phyloP scores from a whole-genome alignment of 1,140 invertebrate species.

The Hyphantria cunea region DNA sequence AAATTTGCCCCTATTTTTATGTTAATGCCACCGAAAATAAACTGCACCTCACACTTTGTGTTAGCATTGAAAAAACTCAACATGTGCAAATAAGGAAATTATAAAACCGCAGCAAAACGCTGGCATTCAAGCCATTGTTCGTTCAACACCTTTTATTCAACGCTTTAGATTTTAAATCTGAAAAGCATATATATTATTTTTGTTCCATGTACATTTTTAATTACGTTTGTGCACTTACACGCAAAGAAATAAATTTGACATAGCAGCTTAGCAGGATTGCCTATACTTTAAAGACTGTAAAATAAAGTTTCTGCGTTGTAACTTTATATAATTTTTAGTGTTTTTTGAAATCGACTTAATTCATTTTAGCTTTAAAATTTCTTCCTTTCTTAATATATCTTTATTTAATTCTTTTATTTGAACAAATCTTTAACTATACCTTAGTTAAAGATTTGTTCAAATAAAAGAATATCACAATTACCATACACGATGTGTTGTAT shows the following conservation, averaged over 20 bases:
- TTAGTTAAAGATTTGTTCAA: too few relatives aligned
- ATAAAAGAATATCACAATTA: too few relatives aligned
- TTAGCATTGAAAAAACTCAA: conserved; percentile 57
- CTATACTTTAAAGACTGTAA: too few relatives aligned
- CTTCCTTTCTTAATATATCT: too few relatives aligned
- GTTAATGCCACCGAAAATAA: conserved; percentile 56
- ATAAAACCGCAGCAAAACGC: conserved; percentile 67
- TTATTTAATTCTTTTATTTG: too few relatives aligned
- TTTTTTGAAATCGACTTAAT: not conserved
- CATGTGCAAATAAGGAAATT: conserved; percentile 78
- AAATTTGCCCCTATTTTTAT: conserved; percentile 52
- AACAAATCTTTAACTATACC: too few relatives aligned
- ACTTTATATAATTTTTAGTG: too few relatives aligned
- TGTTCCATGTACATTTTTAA: conserved; percentile 21
- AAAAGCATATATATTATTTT: conserved; percentile 56
- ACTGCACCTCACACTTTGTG: conserved; percentile 46
- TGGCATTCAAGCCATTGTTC: conserved; percentile 66
- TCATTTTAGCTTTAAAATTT: not conserved
- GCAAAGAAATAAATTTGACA: too few relatives aligned
- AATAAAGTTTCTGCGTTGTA: too few relatives aligned
- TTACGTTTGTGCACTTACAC: conserved; percentile 12
- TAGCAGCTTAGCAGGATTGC: too few relatives aligned
- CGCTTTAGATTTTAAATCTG: conserved; percentile 71
- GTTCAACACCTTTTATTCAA: conserved; percentile 64
- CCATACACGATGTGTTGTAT: too few relatives aligned